Percentiles rank a stretch among this genome's conserved stretches.
These are phyloP conservation scores for Poliocrania exsul DNA, from an alignment of 2,797 vertebrate species.

Conservation along the genomic window DNA sequence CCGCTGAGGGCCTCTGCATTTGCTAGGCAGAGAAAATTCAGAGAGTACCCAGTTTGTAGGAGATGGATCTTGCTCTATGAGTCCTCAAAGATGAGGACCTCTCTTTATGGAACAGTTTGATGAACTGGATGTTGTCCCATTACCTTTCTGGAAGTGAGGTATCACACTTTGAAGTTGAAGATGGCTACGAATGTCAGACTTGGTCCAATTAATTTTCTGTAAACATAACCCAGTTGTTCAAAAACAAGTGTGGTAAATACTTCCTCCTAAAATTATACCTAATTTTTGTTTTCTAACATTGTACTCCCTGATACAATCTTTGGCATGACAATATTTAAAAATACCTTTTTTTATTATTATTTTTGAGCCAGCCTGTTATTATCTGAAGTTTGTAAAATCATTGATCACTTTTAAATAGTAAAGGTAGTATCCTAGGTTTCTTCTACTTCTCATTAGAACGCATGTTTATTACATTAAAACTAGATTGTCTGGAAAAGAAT, in stretches of 20 bases:
- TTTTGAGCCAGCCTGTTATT: neutral
- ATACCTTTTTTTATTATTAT: neutral
- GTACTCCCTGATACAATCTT: neutral
- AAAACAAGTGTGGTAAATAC: neutral
- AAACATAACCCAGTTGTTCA: neutral
- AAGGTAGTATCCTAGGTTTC: neutral
- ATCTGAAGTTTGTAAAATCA: neutral
- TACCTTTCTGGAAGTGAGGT: neutral
- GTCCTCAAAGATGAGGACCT: neutral
- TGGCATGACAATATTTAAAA: neutral
- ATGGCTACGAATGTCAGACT: neutral
- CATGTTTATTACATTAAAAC: neutral
- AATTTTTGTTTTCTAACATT: neutral
- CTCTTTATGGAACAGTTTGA: neutral
- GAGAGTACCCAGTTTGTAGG: neutral
- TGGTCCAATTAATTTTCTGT: neutral
- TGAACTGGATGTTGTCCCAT: neutral
- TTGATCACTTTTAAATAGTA: neutral
- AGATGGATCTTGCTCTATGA: neutral
- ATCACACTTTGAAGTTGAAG: neutral
- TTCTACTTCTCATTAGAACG: neutral
- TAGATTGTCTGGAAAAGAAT: neutral
- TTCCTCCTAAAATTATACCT: neutral
- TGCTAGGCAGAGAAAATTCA: neutral
- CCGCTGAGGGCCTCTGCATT: neutral